These are phyloP conservation scores for Gymnogyps californianus DNA, from an alignment of 2,113 vertebrate species.

Conservation along the genomic window DNA sequence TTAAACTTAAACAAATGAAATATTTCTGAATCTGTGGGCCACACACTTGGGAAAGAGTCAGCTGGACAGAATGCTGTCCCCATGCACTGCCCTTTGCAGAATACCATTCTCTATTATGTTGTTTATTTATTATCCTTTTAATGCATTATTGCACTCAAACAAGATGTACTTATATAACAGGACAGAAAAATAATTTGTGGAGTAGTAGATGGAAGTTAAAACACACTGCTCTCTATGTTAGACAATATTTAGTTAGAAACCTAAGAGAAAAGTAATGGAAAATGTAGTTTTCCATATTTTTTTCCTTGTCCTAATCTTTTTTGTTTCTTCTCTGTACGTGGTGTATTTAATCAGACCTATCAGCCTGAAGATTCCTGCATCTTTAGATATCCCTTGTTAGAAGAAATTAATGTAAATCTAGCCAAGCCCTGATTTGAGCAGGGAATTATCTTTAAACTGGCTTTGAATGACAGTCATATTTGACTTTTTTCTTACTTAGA, in stretches of 20 bases:
- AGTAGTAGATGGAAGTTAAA: not conserved
- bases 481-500: not conserved
- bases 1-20: not conserved
- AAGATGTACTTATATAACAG: not conserved
- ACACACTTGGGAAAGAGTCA: not conserved
- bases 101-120: not conserved
- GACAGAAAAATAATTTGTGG: not conserved
- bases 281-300: not conserved
- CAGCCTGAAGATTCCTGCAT: not conserved
- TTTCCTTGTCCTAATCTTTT: not conserved
- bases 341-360: not conserved
- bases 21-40: not conserved
- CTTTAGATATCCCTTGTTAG: not conserved
- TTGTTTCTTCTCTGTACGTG: not conserved
- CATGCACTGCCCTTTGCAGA: not conserved
- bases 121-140: not conserved
- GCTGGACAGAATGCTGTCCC: not conserved
- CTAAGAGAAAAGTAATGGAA: not conserved
- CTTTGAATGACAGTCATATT: not conserved
- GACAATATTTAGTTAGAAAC: not conserved
- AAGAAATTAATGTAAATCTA: conserved; percentile 5
- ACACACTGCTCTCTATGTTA: not conserved
- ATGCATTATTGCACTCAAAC: not conserved
- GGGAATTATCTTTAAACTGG: not conserved
- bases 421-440: not conserved